phyloP scores from a whole-genome alignment of 2,113 vertebrate species.

The Xenopus borealis region DNA sequence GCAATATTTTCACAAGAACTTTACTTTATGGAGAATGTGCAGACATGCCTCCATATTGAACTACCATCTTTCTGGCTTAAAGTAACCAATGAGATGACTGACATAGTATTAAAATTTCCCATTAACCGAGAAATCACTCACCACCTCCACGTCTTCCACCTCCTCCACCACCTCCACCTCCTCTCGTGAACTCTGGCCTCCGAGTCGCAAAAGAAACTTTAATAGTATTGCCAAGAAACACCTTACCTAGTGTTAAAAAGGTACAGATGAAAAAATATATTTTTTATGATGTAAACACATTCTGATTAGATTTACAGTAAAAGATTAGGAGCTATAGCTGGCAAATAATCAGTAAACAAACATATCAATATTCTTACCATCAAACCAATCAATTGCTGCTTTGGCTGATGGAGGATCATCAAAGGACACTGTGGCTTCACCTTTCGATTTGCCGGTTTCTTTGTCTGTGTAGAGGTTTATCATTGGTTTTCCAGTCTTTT shows the following conservation, averaged over 20 bases:
- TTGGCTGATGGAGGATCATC: slow-evolving; percentile 97
- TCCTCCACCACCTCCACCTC: slow-evolving; percentile 60
- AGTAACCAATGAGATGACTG: too few relatives aligned
- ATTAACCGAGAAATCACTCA: not conserved
- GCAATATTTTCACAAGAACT: too few relatives aligned
- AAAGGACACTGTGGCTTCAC: slow-evolving; percentile 94
- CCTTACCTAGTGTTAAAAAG: slow-evolving; percentile 74
- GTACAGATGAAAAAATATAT: not conserved
- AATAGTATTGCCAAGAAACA: slow-evolving; percentile 89
- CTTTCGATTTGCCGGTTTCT: slow-evolving; percentile 88
- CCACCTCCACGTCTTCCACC: slow-evolving; percentile 59
- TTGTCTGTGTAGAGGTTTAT: slow-evolving; percentile 97
- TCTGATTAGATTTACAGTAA: not conserved
- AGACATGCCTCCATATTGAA: too few relatives aligned
- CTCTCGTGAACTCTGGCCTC: slow-evolving; percentile 90
- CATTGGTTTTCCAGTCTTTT: slow-evolving; percentile 94
- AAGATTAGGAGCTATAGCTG: not conserved
- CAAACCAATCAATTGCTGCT: slow-evolving; percentile 97
- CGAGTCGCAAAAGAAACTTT: slow-evolving; percentile 96
- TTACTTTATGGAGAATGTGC: too few relatives aligned
- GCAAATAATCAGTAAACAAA: not conserved
- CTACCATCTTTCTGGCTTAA: too few relatives aligned
- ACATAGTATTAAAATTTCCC: too few relatives aligned
- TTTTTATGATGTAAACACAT: not conserved
- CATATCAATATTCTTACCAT: slow-evolving; percentile 67